Percentiles rank a stretch among this genome's conserved stretches.
Conservation (phyloP, 2,113 vertebrate genomes). For the Anarrhichthys ocellatus region DNA sequence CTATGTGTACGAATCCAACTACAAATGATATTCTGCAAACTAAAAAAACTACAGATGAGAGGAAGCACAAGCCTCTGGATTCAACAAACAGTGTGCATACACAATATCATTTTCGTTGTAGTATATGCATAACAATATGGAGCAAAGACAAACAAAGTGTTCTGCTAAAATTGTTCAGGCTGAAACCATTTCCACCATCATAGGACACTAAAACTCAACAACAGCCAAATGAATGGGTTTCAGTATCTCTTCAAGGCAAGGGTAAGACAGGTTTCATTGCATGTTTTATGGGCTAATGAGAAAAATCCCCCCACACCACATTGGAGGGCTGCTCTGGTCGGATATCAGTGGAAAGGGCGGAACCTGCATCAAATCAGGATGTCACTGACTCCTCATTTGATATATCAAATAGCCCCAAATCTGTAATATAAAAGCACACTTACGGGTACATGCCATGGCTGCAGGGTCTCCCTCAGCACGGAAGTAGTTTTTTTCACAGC, state of each 20-base stretch:
- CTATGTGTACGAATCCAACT: neutral
- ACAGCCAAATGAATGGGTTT: conserved; percentile 19
- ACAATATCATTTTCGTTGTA: neutral
- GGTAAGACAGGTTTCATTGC: conserved; percentile 8
- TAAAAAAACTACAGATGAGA: neutral
- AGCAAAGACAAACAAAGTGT: neutral
- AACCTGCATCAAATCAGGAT: neutral
- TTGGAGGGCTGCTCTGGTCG: neutral
- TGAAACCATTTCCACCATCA: conserved; percentile 8
- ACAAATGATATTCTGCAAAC: neutral
- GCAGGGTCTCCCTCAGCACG: conserved; percentile 93
- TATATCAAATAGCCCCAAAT: neutral
- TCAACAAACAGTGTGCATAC: neutral
- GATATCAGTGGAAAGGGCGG: neutral
- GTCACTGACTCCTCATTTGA: neutral
- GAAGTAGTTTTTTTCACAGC: conserved; percentile 98
- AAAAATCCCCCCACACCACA: conserved; percentile 9
- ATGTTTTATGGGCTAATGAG: conserved; percentile 31
- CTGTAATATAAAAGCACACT: conserved; percentile 62
- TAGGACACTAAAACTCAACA: conserved; percentile 11
- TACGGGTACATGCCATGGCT: conserved; percentile 98
- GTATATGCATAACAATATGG: neutral
- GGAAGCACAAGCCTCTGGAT: neutral
- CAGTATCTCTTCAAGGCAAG: neutral
- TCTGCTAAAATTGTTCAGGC: neutral